Conservation (phyloP, 2,113 vertebrate species). For the Antechinus stuartii region DNA sequence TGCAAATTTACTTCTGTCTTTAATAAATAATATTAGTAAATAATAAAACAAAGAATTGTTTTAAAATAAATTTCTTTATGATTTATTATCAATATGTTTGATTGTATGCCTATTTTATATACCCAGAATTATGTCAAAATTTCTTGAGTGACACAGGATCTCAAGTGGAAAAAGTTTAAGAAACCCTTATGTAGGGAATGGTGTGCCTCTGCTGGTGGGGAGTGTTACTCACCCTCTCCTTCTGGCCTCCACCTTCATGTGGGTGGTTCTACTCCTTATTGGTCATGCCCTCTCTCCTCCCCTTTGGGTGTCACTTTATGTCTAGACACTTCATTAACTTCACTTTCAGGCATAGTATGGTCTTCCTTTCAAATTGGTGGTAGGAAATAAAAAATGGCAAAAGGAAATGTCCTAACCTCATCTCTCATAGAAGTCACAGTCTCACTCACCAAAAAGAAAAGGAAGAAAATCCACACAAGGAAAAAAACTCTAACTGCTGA, state of each 20-base stretch:
- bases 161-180: too few species aligned
- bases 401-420: neutral
- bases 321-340: neutral
- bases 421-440: neutral
- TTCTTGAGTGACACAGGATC: too few species aligned
- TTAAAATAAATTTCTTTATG: too few species aligned
- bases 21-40: too few species aligned
- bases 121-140: too few species aligned
- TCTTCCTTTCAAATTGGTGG: neutral
- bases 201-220: neutral
- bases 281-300: neutral
- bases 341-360: neutral
- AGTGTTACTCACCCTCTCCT: neutral
- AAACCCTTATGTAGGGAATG: neutral
- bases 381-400: neutral
- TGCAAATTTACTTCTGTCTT: too few species aligned
- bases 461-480: neutral
- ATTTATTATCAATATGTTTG: too few species aligned
- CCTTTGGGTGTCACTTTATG: neutral
- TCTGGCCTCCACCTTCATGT: neutral
- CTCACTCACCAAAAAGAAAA: neutral
- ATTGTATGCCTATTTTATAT: too few species aligned
- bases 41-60: too few species aligned
- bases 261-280: neutral
- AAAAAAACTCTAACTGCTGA: neutral